Conservation (phyloP, 92 coral and sea anemone genomes). For the Galaxea fascicularis region DNA sequence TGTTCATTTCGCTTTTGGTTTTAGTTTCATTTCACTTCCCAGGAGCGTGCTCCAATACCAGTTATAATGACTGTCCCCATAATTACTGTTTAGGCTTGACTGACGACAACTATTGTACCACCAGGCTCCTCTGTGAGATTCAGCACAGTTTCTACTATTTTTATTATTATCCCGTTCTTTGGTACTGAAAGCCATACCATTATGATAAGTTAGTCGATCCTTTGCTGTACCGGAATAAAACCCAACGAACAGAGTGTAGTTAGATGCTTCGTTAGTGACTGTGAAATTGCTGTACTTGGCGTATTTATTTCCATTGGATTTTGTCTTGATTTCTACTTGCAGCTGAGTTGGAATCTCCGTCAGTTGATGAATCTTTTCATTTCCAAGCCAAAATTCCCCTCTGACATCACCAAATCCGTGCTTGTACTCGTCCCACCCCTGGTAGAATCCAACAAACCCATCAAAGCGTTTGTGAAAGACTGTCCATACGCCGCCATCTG, state of each 20-base stretch:
- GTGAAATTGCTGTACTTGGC: conserved; percentile 62
- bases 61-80: conserved; percentile 26
- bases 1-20: background rate
- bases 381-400: conserved; percentile 81
- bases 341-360: conserved; percentile 66
- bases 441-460: conserved; percentile 52
- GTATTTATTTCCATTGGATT: conserved; percentile 30
- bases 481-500: conserved; percentile 83
- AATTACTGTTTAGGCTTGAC: conserved; percentile 72
- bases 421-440: conserved; percentile 74
- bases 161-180: conserved; percentile 73
- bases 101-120: conserved; percentile 66
- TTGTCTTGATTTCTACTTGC: conserved; percentile 55
- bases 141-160: conserved; percentile 38
- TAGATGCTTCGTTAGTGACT: conserved; percentile 58
- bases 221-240: conserved; percentile 47
- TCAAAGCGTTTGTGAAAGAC: conserved; percentile 72
- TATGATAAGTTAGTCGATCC: conserved; percentile 51
- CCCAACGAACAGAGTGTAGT: conserved; percentile 58
- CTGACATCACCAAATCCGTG: conserved; percentile 70
- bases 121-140: conserved; percentile 65
- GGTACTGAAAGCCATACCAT: conserved; percentile 75
- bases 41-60: conserved; percentile 42
- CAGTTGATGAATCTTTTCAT: conserved; percentile 74
- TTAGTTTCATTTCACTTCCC: conserved; percentile 67